Percentiles rank a stretch among this genome's conserved stretches.
Evolutionary conservation across 2,888 invertebrate species (phyloP).

Genomic region (Pammene aurita): DNA sequence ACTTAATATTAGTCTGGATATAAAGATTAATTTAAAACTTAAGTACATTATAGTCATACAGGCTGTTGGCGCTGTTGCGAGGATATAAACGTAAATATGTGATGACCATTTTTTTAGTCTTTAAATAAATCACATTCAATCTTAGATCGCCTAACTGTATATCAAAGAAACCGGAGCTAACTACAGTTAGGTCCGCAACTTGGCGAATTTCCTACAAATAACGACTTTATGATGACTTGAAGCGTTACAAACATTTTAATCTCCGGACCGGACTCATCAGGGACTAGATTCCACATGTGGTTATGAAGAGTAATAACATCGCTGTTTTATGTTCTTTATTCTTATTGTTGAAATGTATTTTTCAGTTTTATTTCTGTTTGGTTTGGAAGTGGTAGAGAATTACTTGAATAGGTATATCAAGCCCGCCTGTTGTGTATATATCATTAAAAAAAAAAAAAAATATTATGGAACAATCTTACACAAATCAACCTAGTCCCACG

Average conservation of each 20-base stretch:
- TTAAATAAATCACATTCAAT: neutral
- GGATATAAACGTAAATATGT: too few relatives aligned
- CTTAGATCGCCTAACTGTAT: neutral
- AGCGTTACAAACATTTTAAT: slow-evolving; percentile 25
- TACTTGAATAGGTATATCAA: too few relatives aligned
- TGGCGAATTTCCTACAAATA: slow-evolving; percentile 22
- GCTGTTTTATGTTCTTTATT: neutral
- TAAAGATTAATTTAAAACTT: too few relatives aligned
- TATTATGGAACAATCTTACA: too few relatives aligned
- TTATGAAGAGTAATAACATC: neutral
- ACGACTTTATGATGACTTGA: slow-evolving; percentile 27
- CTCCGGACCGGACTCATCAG: slow-evolving; percentile 18
- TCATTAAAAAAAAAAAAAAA: too few relatives aligned
- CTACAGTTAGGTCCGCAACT: neutral
- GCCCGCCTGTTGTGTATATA: too few relatives aligned
- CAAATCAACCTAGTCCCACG: too few relatives aligned
- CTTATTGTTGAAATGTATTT: neutral
- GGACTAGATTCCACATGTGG: neutral
- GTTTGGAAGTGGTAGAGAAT: neutral
- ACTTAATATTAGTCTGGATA: too few relatives aligned
- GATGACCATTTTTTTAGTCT: too few relatives aligned
- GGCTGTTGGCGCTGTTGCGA: too few relatives aligned
- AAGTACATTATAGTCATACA: too few relatives aligned
- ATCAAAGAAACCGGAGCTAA: slow-evolving; percentile 2
- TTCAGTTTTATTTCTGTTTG: too few relatives aligned